Evolutionary conservation across 2,797 vertebrate species (phyloP).

Genomic region (Champsocephalus gunnari): DNA sequence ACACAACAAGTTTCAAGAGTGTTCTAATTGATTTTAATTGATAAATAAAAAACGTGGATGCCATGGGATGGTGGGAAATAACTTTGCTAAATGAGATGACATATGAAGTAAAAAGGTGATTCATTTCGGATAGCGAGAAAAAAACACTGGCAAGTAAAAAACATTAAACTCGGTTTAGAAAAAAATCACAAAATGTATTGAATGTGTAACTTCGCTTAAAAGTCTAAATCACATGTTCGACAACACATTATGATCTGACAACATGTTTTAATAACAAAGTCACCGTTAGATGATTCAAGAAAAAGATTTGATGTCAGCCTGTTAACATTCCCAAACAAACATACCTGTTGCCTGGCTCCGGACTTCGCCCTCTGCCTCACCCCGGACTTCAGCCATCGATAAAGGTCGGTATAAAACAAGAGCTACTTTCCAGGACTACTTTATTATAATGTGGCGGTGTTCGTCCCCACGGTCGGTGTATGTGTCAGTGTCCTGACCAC

Average conservation of each 20-base stretch:
- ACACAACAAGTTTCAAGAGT: neutral
- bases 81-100: neutral
- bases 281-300: neutral
- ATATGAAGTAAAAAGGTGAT: neutral
- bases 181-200: neutral
- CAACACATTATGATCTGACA: neutral
- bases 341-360: constrained; percentile 85
- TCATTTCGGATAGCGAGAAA: neutral
- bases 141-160: neutral
- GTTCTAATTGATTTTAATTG: neutral
- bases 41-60: neutral
- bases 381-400: constrained; percentile 91
- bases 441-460: neutral
- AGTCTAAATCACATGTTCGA: neutral
- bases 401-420: neutral
- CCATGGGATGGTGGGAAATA: neutral
- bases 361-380: constrained; percentile 83
- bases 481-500: neutral
- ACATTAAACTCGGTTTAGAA: neutral
- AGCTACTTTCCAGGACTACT: neutral
- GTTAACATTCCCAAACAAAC: constrained; percentile 11
- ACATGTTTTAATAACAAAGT: neutral
- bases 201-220: neutral
- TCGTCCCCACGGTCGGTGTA: neutral
- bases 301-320: neutral